phyloP scores from a whole-genome alignment of 2,113 vertebrate genomes.

The Hydrolagus affinis region DNA sequence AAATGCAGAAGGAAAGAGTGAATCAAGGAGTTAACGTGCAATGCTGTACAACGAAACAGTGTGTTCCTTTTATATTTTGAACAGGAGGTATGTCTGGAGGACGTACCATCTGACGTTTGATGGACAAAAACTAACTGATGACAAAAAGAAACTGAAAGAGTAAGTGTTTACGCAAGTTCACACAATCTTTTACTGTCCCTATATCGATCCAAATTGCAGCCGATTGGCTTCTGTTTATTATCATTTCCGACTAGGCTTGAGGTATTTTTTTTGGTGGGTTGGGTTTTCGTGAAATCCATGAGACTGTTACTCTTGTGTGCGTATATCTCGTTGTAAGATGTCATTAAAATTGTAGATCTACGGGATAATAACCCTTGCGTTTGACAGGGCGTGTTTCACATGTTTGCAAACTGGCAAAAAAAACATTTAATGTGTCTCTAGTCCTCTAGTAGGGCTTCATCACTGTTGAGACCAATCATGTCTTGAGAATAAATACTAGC shows the following conservation, averaged over 20 bases:
- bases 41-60: background rate
- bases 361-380: no score
- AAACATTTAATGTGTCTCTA: no score
- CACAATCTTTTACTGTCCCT: background rate
- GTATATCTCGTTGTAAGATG: background rate
- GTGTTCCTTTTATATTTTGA: background rate
- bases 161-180: slow-evolving; percentile 52
- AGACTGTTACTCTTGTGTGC: background rate
- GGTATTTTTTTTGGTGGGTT: background rate
- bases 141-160: slow-evolving; percentile 82
- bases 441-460: no score
- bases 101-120: slow-evolving; percentile 70
- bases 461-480: no score
- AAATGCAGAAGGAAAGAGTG: no score
- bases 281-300: no score
- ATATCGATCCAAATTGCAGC: accelerated
- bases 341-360: background rate
- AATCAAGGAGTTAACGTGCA: background rate
- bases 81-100: slow-evolving; percentile 84
- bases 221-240: background rate
- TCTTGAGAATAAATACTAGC: no score
- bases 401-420: no score
- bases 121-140: slow-evolving; percentile 82
- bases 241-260: background rate
- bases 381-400: no score